Percentiles rank a stretch among this genome's conserved stretches.
Evolutionary conservation across 2,797 vertebrate species (phyloP).

Genomic region (Coilia nasus): DNA sequence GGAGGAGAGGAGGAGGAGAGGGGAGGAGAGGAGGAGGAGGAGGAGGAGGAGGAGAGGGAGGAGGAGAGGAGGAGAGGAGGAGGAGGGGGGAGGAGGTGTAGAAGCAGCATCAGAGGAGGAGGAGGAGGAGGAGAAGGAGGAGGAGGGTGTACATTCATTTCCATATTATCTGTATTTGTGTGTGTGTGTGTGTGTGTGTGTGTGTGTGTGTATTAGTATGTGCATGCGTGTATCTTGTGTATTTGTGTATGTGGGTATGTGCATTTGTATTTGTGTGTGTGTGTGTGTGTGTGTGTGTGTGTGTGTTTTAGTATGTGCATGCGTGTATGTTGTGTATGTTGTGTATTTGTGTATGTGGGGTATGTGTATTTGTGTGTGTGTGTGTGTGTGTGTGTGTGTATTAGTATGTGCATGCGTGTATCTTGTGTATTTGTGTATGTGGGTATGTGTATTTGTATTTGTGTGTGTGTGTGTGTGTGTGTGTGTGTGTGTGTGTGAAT

Average conservation of each 20-base stretch:
- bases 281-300: neutral
- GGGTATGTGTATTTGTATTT: neutral
- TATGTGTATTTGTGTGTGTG: neutral
- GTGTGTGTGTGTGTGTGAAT: neutral
- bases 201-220: neutral
- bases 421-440: neutral
- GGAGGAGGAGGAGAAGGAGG: too few species aligned
- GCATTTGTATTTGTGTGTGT: neutral
- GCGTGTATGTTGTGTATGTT: too few species aligned
- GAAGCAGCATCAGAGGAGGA: too few species aligned
- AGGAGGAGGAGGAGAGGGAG: too few species aligned
- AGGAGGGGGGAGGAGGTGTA: too few species aligned
- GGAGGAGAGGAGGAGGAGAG: too few species aligned
- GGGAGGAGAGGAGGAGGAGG: too few species aligned
- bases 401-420: neutral
- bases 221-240: neutral
- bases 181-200: neutral
- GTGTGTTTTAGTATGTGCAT: neutral
- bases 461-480: neutral
- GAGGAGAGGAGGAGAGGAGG: too few species aligned
- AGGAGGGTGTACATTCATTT: too few species aligned
- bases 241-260: neutral
- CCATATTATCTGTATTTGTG: too few species aligned
- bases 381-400: neutral
- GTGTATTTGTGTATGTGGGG: neutral